Base-by-base conservation (phyloP, 2,113 vertebrate genomes). In the Hippopotamus amphibius region DNA sequence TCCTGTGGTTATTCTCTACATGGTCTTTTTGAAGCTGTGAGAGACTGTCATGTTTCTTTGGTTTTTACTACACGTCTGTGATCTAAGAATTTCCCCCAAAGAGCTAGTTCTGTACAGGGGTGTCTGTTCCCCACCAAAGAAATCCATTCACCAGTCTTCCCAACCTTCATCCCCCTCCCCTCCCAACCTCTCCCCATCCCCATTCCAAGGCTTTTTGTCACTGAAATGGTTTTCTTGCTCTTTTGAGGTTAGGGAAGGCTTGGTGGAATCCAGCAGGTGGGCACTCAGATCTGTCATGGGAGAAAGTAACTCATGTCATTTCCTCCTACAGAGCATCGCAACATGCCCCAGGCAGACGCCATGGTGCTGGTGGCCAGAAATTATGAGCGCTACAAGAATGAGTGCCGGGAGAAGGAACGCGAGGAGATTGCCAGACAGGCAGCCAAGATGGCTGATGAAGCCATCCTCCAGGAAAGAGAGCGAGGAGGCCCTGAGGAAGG, bases 291-390 rank as follows among this genome's bases (percentile, higher is more conserved):
- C 53, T 74, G 59, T 82, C 48, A 28, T 16, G 19, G 83, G 28
- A 96, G 82, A 72, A 94, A 95, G 74, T 71, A 46, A 30, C 63
- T 96, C 0, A 8, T 86, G 82, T 96, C 61, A 3, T 77, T 90
- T 86, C 83, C 41, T 88, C 96, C 96, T 48, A 0, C 97, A 99
- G 99, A 99, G 61, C 99, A 99, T 98, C 99, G 99, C 80, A 99
- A 99, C 98, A 99, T 99, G 99, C 99, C 99, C 28, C 99, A 99
- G 96, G 99, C 99, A 48, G 99, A 99, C 4, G 99, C 99, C 97
- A 99, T 99, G 99, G 99, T 99, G 97, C 99, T 99, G 96, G 99
- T 99, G 95, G 99, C 99, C 3, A 99, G 99, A 98, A 99, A 99
- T 97, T 99, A 99, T 0, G 99, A 99, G 91, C 98, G 99, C 65